phyloP scores from a whole-genome alignment of 2,113 vertebrate genomes.

The Muntiacus muntjak region DNA sequence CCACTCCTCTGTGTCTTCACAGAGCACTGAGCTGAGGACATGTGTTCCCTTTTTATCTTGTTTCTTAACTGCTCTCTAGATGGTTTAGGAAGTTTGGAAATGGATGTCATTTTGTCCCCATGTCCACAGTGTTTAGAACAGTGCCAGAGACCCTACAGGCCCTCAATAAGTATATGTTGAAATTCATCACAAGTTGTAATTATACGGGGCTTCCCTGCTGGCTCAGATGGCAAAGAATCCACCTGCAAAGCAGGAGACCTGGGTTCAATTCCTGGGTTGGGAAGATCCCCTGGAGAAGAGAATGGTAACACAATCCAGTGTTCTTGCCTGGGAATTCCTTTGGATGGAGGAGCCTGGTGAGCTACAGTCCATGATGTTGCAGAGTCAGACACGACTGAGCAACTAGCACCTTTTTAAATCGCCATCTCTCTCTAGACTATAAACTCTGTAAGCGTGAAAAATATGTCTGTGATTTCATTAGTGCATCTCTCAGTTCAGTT shows the following conservation, averaged over 20 bases:
- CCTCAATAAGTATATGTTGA: neutral
- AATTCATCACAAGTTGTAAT: neutral
- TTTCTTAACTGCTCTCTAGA: neutral
- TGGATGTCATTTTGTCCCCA: neutral
- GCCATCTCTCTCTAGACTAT: neutral
- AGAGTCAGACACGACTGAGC: neutral
- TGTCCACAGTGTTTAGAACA: neutral
- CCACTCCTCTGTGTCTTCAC: neutral
- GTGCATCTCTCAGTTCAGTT: neutral
- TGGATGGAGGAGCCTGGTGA: neutral
- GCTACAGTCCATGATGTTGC: neutral
- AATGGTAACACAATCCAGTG: neutral
- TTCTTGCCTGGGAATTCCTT: neutral
- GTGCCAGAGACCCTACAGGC: neutral
- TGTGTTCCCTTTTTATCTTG: neutral
- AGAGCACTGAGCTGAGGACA: neutral
- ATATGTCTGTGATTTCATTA: neutral
- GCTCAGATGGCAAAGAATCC: neutral
- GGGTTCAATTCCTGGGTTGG: neutral
- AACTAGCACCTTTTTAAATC: neutral
- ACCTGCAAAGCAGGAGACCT: neutral
- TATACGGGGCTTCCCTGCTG: neutral
- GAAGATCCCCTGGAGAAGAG: neutral
- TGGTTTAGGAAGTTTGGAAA: neutral
- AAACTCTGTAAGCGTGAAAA: neutral